A percentile compares a stretch with the other conserved stretches of the same genome.
phyloP scores from a whole-genome alignment of 2,888 invertebrate genomes.

The Metalampra italica region DNA sequence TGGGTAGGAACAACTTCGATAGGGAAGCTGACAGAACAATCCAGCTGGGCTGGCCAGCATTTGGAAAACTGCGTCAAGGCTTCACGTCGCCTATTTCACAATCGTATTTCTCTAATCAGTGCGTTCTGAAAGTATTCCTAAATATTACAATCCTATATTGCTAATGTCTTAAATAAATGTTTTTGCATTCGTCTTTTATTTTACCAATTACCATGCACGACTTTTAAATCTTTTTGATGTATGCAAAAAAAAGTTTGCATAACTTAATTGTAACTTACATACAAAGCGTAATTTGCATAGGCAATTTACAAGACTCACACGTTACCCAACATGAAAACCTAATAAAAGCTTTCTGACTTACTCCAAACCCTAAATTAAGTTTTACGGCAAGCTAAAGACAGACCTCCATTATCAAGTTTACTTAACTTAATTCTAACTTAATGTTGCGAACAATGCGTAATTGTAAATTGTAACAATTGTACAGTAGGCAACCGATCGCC shows the following conservation, averaged over 20 bases:
- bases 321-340: neutral
- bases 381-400: neutral
- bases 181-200: neutral
- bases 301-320: neutral
- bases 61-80: no score
- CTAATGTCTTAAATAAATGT: neutral
- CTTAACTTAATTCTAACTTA: neutral
- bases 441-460: neutral
- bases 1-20: no score
- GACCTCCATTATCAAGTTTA: neutral
- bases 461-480: neutral
- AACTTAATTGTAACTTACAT: neutral
- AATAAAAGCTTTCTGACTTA: neutral
- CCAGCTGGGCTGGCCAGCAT: no score
- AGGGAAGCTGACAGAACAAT: no score
- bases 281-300: neutral
- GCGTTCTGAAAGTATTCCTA: no score
- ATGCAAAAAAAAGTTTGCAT: neutral
- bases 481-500: neutral
- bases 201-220: no score
- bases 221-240: no score
- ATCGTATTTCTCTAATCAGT: no score
- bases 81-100: no score
- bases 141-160: neutral
- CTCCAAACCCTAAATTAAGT: slow-evolving; percentile 11